Evolutionary conservation across 1,140 invertebrate genomes (phyloP).

Genomic region (Dolichoris vasculosae): DNA sequence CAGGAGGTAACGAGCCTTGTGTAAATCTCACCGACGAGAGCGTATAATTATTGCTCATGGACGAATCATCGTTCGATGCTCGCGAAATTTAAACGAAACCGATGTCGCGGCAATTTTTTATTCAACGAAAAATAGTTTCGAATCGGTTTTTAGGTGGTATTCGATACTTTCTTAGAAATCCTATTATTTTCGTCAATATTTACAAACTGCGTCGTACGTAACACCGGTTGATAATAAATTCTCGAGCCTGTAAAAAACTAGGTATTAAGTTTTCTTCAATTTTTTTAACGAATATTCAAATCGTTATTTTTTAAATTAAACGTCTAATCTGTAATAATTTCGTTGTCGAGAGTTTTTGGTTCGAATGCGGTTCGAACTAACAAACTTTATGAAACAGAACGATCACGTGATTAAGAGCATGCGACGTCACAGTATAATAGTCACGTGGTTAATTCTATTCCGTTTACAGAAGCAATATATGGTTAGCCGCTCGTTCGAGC

Average conservation of each 20-base stretch:
- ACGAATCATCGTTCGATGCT: background rate
- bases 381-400: background rate
- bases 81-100: background rate
- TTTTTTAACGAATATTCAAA: no score
- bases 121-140: no score
- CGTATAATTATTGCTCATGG: conserved; percentile 27
- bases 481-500: conserved; percentile 22
- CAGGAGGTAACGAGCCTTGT: background rate
- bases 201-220: no score
- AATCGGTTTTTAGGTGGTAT: no score
- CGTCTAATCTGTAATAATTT: no score
- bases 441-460: conserved; percentile 16
- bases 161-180: no score
- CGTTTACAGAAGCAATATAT: conserved; percentile 37
- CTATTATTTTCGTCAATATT: no score
- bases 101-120: background rate
- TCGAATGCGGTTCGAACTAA: background rate
- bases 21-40: conserved; percentile 31
- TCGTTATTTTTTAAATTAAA: no score
- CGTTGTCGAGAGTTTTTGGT: no score
- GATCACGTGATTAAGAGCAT: background rate
- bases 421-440: conserved; percentile 4
- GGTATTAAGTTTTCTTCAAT: no score
- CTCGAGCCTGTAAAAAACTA: no score
- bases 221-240: no score